Conservation (phyloP, 2,888 invertebrate species). For the Leistus spinibarbis region DNA sequence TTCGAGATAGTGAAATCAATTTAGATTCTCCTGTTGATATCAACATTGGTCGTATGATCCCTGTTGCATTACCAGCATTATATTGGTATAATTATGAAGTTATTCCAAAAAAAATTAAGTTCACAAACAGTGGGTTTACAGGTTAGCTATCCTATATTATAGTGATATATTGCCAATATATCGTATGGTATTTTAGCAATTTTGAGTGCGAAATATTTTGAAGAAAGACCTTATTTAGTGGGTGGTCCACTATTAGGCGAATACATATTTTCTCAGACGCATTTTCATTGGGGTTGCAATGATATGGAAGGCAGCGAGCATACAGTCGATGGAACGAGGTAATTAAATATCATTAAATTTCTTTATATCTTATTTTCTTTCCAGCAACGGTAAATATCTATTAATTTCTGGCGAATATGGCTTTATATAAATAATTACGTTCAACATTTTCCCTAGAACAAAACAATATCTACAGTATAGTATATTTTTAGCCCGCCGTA, state of each 20-base stretch:
- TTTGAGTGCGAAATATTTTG: constrained; percentile 67
- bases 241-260: constrained; percentile 66
- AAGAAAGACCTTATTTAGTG: constrained; percentile 64
- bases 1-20: constrained; percentile 24
- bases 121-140: constrained; percentile 72
- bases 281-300: constrained; percentile 72
- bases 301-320: constrained; percentile 71
- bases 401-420: no score
- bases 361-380: not conserved
- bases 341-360: constrained; percentile 9
- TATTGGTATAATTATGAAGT: constrained; percentile 65
- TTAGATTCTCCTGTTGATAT: constrained; percentile 59
- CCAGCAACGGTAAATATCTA: no score
- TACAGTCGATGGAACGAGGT: constrained; percentile 61
- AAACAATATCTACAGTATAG: no score
- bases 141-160: constrained; percentile 56
- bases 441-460: no score
- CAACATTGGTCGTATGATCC: constrained; percentile 51
- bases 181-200: constrained; percentile 57
- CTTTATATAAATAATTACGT: no score
- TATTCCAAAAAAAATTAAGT: constrained; percentile 66
- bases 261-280: constrained; percentile 69
- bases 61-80: constrained; percentile 59
- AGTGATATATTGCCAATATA: not conserved
- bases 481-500: no score